Base-by-base conservation (phyloP, 2,888 invertebrate genomes). In the Campoletis raptor region DNA sequence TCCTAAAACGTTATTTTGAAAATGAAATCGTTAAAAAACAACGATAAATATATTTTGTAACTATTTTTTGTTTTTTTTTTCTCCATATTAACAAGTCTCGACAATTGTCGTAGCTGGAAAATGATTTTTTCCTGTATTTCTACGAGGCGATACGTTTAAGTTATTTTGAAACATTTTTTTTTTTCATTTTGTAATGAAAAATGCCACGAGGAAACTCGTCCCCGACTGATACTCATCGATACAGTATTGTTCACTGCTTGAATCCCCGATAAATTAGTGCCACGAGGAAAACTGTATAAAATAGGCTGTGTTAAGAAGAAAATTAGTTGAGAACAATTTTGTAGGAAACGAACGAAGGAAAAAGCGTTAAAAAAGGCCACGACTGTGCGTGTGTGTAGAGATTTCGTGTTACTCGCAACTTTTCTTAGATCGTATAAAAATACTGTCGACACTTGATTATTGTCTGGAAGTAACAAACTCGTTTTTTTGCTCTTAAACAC, bases 241-340 rank as follows among this genome's bases (percentile, higher is more conserved):
- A 37, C 72, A 52, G 52, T 72, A 72, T 72, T 52, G 42, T 54
- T 52, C 52, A 10, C n/a, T 72, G 52, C 54, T 72, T 37, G 15
- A 70, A 72, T 72, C 37, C 52, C n/a, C 21, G 6, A 37, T 21
- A 2, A 54, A 73, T 54, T 37, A 73, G 73, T 54, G 48, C 21
- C 10, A 48, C 73, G 48, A 37, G 18, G 18, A 73, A 73, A 73
- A 54, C 52, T 73, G 54, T 54, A 21, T 54, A 21, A 73, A 73
- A 30, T 70, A 70, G 70, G 73, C 73, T 37, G 36, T 37, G 54
- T 54, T 37, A 30, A 30, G 3, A 30, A 30, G 15, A 30, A 30
- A 30, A 61, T 61, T 30, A 4, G 30, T 61, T 30, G 61, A 12
- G 24, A 57, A 57, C 24, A 24, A 1, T 2, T 24, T 57, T 12